Evolutionary conservation across 2,113 vertebrate genomes (phyloP), one percentile per base, ranked within the genome.

Genomic region (Prochilodus magdalenae): DNA sequence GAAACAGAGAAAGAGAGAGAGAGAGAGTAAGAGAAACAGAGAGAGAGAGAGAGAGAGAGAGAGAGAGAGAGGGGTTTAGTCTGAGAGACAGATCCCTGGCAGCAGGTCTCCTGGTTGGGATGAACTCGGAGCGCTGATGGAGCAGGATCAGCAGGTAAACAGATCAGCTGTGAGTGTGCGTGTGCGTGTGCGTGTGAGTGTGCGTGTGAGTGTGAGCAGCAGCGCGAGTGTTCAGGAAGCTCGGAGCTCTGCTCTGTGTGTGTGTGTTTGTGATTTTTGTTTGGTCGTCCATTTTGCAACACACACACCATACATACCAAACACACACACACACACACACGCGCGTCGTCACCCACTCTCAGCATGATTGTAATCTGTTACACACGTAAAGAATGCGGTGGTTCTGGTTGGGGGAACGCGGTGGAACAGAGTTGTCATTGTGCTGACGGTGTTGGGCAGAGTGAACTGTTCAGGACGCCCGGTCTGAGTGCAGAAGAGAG

Each of bases 191-290:
- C 73, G 44, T 72, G 65, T 36, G 36, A 36, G 36, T 7, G 40
- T 44, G 40, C 1, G 8, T 44, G 40, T 44, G 3, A 51, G 66
- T 77, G 81, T 76, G 69, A 79, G 70, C 82, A 85, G 83, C 84
- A 84, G 75, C 65, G 59, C 33, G 10, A 27, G 26, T 78, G 82
- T 84, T 44, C 40, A 44, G 40, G 40, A 44, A 44, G 40, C 40
- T 44, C 40, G 5, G 40, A 44, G 40, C 40, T 44, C 8, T 44
- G 40, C 40, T 8, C 40, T 44, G 40, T 44, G 40, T 44, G 40
- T 16, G 14, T n/a, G n/a, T n/a, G n/a, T n/a, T n/a, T n/a, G 1
- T 53, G 5, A 1, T 18, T 53, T 53, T 53, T 16, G 14, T 18
- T 44, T 10, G 14, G 51, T 15, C 51, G 51, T 53, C 51, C 51